Percentiles rank a stretch among this genome's conserved stretches.
These are phyloP conservation scores for Athene cunicularia DNA, from an alignment of 2,113 vertebrate genomes.

Conservation along the genomic window DNA sequence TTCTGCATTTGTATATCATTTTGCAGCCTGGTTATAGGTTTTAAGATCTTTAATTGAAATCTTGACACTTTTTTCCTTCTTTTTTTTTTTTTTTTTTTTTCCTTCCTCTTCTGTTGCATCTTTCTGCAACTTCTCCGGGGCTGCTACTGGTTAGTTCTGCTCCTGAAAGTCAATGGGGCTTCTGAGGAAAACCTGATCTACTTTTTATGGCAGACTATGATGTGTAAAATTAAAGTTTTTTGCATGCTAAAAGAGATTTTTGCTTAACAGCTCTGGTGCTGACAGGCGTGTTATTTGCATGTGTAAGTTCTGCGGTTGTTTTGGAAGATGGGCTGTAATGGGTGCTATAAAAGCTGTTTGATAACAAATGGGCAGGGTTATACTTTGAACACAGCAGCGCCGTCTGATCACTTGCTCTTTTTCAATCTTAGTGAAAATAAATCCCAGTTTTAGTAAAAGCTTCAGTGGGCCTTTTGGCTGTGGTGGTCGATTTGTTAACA, in stretches of 20 bases:
- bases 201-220: not conserved
- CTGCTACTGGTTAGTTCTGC: not conserved
- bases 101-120: not conserved
- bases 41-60: not conserved
- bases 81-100: not conserved
- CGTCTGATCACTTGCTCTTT: not conserved
- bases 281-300: not conserved
- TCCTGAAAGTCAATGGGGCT: not conserved
- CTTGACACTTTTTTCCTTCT: not conserved
- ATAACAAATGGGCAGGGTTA: not conserved
- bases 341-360: not conserved
- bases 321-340: not conserved
- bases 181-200: not conserved
- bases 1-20: not conserved
- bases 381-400: not conserved
- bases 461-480: not conserved
- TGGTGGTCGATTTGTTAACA: not conserved
- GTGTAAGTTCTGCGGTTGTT: not conserved
- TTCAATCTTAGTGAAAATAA: not conserved
- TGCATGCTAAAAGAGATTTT: not conserved
- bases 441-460: not conserved
- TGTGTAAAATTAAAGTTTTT: fast-evolving
- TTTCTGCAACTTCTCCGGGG: not conserved
- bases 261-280: not conserved
- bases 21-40: not conserved